Conservation (phyloP, 2,888 invertebrate genomes). For the Clepsis dumicolana region DNA sequence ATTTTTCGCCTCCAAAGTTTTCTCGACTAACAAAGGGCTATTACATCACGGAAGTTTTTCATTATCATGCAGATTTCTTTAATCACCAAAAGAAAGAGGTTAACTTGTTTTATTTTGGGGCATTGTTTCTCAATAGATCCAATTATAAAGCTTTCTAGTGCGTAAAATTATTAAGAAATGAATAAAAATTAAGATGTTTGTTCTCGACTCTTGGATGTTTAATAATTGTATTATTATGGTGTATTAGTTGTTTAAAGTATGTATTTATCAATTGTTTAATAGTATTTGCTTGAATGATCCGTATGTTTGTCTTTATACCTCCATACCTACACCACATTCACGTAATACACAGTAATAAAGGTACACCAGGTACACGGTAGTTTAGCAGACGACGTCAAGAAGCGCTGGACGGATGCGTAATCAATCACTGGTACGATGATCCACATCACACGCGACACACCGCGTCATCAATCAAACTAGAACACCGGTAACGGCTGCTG, state of each 20-base stretch:
- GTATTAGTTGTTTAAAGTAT: too few relatives aligned
- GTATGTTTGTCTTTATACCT: too few relatives aligned
- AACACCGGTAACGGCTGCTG: conserved; percentile 53
- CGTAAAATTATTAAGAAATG: not conserved
- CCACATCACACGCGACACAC: conserved; percentile 72
- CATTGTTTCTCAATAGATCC: not conserved
- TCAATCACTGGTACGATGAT: conserved; percentile 79
- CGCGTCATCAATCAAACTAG: conserved; percentile 76
- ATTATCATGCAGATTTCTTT: not conserved
- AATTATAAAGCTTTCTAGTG: too few relatives aligned
- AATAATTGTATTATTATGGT: too few relatives aligned
- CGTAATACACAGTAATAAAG: too few relatives aligned
- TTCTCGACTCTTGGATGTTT: too few relatives aligned
- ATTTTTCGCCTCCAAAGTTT: not conserved
- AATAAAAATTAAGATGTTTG: not conserved
- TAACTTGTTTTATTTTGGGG: not conserved
- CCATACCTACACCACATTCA: too few relatives aligned
- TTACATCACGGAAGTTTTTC: not conserved
- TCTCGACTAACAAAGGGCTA: not conserved
- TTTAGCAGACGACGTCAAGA: conserved; percentile 54
- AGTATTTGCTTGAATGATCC: too few relatives aligned
- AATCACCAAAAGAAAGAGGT: conserved; percentile 2
- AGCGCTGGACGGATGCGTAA: conserved; percentile 59
- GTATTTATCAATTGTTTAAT: too few relatives aligned
- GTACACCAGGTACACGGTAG: conserved; percentile 6